phyloP scores from a whole-genome alignment of 2,113 vertebrate genomes.

The Gambusia affinis region DNA sequence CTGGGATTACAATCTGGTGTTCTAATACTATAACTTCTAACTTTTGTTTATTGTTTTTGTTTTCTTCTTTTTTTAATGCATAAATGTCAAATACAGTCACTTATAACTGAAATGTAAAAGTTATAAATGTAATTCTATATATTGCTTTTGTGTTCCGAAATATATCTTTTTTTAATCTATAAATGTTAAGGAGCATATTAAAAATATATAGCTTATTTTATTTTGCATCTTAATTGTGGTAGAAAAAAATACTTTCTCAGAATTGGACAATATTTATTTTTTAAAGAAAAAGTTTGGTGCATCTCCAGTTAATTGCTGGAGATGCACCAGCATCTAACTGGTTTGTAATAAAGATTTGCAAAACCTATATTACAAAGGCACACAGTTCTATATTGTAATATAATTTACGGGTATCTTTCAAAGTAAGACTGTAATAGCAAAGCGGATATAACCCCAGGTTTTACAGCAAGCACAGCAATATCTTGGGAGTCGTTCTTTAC shows the following conservation, averaged over 20 bases:
- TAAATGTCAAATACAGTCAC: too few relatives aligned
- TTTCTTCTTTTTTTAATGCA: background rate
- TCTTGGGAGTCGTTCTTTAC: background rate
- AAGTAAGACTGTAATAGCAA: background rate
- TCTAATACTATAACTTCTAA: too few relatives aligned
- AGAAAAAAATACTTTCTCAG: background rate
- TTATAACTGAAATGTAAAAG: too few relatives aligned
- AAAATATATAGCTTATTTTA: too few relatives aligned
- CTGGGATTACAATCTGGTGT: too few relatives aligned
- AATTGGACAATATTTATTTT: background rate
- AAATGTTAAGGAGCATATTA: too few relatives aligned
- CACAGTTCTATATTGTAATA: background rate
- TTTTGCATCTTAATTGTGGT: too few relatives aligned
- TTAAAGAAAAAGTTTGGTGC: background rate
- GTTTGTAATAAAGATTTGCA: slow-evolving; percentile 12
- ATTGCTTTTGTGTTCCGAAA: too few relatives aligned
- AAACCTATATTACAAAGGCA: background rate
- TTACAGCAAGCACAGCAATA: background rate
- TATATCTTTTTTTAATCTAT: too few relatives aligned
- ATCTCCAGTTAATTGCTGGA: background rate
- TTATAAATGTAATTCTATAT: too few relatives aligned
- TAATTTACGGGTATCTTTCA: background rate
- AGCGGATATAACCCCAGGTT: background rate
- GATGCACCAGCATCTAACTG: too few relatives aligned
- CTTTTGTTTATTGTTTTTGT: too few relatives aligned